phyloP scores from a whole-genome alignment of 64 coral and sea anemone genomes.

The Pachyseris speciosa region DNA sequence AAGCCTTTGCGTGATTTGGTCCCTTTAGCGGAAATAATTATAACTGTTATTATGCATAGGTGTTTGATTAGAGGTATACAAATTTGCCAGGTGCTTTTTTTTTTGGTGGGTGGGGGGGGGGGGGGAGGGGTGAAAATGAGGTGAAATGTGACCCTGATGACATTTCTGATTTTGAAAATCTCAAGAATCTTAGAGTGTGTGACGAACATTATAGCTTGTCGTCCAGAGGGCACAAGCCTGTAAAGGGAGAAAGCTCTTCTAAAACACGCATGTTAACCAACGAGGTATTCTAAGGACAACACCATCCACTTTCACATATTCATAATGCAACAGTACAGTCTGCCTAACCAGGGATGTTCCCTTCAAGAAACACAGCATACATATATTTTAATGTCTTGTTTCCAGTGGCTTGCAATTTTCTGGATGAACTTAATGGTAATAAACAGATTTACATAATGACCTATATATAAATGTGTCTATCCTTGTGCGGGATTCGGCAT shows the following conservation, averaged over 20 bases:
- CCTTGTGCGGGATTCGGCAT: background rate
- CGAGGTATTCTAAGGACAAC: too few species aligned
- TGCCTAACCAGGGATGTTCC: background rate
- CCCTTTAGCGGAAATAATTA: background rate
- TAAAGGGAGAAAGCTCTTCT: background rate
- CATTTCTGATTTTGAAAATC: background rate
- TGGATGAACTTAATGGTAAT: background rate
- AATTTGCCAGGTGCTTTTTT: too few species aligned
- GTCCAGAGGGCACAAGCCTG: background rate
- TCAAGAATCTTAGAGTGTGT: background rate
- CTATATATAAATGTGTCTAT: background rate
- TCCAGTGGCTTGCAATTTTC: too few species aligned
- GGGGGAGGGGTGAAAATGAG: too few species aligned
- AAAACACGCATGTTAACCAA: too few species aligned
- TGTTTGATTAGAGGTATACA: background rate
- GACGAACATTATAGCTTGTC: background rate
- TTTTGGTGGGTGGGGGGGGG: too few species aligned
- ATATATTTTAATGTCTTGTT: too few species aligned
- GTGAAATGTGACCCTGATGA: background rate
- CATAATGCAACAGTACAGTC: background rate
- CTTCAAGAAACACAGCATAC: background rate
- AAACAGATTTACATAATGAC: background rate
- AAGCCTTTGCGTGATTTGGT: background rate
- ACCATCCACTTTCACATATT: background rate
- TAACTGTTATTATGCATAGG: background rate